phyloP scores from a whole-genome alignment of 2,888 invertebrate species.

The Cheilosia soror region DNA sequence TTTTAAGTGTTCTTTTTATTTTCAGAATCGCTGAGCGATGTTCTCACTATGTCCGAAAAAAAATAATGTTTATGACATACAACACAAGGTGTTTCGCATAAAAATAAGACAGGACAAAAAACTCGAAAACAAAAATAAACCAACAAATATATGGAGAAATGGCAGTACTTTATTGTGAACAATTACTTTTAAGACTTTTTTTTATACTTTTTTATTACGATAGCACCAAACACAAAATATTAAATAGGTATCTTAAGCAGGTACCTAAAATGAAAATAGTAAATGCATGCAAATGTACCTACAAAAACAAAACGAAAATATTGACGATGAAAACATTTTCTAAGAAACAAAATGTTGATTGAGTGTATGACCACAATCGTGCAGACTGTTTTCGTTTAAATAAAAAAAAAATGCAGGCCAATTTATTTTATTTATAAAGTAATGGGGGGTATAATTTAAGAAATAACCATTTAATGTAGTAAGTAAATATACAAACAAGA shows the following conservation, averaged over 20 bases:
- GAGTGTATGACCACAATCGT: background rate
- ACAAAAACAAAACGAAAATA: background rate
- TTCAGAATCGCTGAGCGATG: slow-evolving; percentile 71
- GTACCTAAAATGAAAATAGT: slow-evolving; percentile 36
- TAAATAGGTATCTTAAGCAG: slow-evolving; percentile 50
- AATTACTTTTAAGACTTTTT: slow-evolving; percentile 65
- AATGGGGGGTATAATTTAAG: background rate
- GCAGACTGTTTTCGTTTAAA: background rate
- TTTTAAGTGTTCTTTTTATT: slow-evolving; percentile 26
- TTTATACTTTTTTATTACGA: slow-evolving; percentile 58
- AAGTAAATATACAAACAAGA: too few species aligned
- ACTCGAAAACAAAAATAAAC: background rate
- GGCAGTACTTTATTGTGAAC: slow-evolving; percentile 59
- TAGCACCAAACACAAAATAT: slow-evolving; percentile 57
- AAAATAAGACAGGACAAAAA: slow-evolving; percentile 16
- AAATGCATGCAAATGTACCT: slow-evolving; percentile 33
- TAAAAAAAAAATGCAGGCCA: too few species aligned
- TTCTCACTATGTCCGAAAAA: slow-evolving; percentile 42
- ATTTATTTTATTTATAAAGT: too few species aligned
- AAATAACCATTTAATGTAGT: background rate
- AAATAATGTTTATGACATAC: slow-evolving; percentile 32
- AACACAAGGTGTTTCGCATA: slow-evolving; percentile 59
- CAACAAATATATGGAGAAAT: slow-evolving; percentile 19
- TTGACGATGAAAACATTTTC: background rate
- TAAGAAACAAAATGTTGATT: background rate